phyloP scores from a whole-genome alignment of 2,797 vertebrate genomes.

The Lycodopsis pacificus region DNA sequence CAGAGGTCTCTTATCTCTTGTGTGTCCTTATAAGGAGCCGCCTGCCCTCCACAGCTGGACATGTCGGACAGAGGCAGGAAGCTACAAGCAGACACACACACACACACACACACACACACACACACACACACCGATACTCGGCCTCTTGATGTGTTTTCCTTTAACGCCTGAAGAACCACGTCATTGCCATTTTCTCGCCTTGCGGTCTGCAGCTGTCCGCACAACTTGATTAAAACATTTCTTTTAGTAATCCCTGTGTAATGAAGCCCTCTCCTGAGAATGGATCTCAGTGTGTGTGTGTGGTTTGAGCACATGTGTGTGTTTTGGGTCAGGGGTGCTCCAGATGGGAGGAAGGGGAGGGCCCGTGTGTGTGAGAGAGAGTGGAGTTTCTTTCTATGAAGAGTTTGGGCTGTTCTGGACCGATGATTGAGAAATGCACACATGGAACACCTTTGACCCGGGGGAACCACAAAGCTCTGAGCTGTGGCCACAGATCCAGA shows the following conservation, averaged over 20 bases:
- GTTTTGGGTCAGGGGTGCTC: constrained; percentile 64
- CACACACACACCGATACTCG: constrained; percentile 28
- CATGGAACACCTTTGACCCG: constrained; percentile 71
- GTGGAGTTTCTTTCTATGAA: constrained; percentile 65
- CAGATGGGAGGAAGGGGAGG: constrained; percentile 70
- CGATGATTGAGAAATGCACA: constrained; percentile 75
- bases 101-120: constrained; percentile 39
- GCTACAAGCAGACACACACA: constrained; percentile 30
- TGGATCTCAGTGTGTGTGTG: constrained; percentile 34
- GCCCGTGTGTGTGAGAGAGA: constrained; percentile 3
- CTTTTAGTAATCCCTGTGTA: constrained; percentile 84
- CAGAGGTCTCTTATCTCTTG: constrained; percentile 50
- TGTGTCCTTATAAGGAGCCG: constrained; percentile 60
- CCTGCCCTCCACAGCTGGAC: constrained; percentile 74
- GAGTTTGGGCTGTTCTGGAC: constrained; percentile 60
- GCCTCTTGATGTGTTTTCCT: constrained; percentile 77
- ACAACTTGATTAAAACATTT: constrained; percentile 85
- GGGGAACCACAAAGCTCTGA: constrained; percentile 52
- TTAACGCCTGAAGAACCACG: constrained; percentile 81
- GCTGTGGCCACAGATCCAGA: constrained; percentile 46
- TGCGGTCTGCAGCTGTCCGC: constrained; percentile 82
- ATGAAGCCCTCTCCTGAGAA: constrained; percentile 82
- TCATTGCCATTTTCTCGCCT: constrained; percentile 83
- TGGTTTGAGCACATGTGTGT: neutral
- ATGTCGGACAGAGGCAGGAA: constrained; percentile 70